Evolutionary conservation across 2,113 vertebrate genomes (phyloP).

Genomic region (Halcyon senegalensis): DNA sequence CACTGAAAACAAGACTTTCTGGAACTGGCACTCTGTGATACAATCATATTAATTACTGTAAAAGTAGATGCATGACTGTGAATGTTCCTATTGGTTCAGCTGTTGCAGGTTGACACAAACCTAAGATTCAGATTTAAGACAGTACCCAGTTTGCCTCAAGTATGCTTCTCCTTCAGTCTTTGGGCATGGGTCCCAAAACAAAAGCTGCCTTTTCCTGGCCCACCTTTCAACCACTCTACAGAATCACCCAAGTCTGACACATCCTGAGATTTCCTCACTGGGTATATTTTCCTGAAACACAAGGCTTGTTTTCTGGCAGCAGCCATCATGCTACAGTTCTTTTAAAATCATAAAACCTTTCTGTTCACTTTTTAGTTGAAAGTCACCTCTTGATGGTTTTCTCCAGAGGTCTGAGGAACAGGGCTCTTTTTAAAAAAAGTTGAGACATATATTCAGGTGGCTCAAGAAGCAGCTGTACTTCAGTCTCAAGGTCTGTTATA

Average conservation of each 20-base stretch:
- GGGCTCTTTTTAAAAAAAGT: neutral
- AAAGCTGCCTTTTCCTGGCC: neutral
- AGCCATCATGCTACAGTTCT: neutral
- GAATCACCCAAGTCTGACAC: rapidly evolving
- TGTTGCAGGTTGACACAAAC: neutral
- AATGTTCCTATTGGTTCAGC: neutral
- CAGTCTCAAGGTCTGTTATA: neutral
- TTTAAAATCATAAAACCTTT: neutral
- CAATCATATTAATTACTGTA: neutral
- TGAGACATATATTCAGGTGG: neutral
- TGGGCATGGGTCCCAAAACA: neutral
- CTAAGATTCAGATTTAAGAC: neutral
- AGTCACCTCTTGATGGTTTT: neutral
- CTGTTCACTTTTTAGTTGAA: neutral
- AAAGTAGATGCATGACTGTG: neutral
- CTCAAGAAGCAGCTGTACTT: neutral
- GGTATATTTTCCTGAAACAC: neutral
- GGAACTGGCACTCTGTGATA: neutral
- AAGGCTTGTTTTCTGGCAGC: neutral
- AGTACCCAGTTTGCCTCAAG: neutral
- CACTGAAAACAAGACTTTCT: neutral
- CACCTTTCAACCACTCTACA: neutral
- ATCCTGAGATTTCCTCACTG: rapidly evolving
- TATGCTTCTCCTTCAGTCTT: rapidly evolving
- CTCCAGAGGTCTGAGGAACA: neutral